Conservation (phyloP, 2,888 invertebrate genomes). For the Mythimna pallens region DNA sequence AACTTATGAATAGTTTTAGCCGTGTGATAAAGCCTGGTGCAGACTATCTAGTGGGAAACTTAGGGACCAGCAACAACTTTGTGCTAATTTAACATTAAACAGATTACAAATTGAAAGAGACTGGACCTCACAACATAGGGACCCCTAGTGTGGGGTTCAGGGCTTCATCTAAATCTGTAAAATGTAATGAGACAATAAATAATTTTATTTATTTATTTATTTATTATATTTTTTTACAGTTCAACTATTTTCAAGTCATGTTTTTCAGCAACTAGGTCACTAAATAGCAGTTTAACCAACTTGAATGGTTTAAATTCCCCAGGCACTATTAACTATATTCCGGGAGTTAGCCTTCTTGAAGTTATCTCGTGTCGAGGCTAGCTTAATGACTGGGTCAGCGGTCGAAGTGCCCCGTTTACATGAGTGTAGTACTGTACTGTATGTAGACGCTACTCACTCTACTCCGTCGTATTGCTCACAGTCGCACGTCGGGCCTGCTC, state of each 20-base stretch:
- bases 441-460: conserved; percentile 10
- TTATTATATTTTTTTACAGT: not conserved
- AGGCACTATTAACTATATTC: not conserved
- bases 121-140: too few species aligned
- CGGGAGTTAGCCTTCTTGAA: conserved; percentile 22
- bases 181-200: too few species aligned
- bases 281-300: conserved; percentile 11
- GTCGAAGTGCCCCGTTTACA: conserved; percentile 32
- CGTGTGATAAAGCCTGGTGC: not conserved
- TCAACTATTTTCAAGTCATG: not conserved
- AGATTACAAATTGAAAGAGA: too few species aligned
- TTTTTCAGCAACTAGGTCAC: not conserved
- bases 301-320: not conserved
- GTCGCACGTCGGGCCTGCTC: not conserved
- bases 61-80: not conserved
- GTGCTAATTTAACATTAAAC: not conserved
- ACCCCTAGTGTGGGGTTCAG: too few species aligned
- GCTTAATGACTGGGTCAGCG: conserved; percentile 49
- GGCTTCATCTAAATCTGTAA: too few species aligned
- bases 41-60: not conserved
- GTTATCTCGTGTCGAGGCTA: conserved; percentile 8
- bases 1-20: not conserved
- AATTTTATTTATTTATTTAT: too few species aligned
- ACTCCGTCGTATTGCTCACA: not conserved
- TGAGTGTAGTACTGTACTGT: conserved; percentile 13